phyloP scores from a whole-genome alignment of 2,113 vertebrate species.

The Cynocephalus volans region DNA sequence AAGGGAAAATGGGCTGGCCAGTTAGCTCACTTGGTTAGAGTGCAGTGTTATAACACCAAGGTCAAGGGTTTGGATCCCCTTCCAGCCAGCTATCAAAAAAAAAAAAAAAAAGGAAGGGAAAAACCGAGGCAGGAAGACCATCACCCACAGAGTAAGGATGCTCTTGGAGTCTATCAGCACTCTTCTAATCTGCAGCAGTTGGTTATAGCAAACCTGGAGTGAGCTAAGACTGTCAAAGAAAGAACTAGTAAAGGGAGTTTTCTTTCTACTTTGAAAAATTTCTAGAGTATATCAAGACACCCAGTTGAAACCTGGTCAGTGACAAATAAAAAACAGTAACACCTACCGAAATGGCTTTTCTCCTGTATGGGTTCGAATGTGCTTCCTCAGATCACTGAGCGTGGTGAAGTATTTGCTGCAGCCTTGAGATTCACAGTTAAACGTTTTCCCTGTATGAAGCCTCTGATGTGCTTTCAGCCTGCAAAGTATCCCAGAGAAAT shows the following conservation, averaged over 20 bases:
- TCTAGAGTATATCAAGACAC: not conserved
- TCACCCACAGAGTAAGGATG: not conserved
- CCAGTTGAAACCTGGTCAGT: not conserved
- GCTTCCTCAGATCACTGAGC: constrained; percentile 99
- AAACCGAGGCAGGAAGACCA: not conserved
- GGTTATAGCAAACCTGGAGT: not conserved
- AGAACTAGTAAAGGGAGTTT: not conserved
- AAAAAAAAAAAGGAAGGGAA: not conserved
- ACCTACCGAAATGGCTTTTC: constrained; percentile 98
- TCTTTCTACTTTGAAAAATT: not conserved
- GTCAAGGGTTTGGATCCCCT: too few species aligned
- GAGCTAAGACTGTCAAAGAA: not conserved
- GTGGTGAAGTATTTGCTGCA: constrained; percentile 99
- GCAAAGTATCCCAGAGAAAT: constrained; percentile 77
- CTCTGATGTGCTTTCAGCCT: constrained; percentile 99
- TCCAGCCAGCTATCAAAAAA: too few species aligned
- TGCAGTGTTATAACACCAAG: too few species aligned
- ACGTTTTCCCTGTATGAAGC: constrained; percentile 99
- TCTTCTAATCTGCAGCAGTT: not conserved
- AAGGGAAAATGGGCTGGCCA: too few species aligned
- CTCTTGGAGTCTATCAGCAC: not conserved
- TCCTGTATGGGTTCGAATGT: constrained; percentile 99
- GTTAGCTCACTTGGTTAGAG: too few species aligned
- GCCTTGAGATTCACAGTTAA: constrained; percentile 99
- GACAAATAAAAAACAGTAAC: not conserved